Percentiles rank a stretch among this genome's conserved stretches.
phyloP scores from a whole-genome alignment of 2,888 invertebrate species.

The Andrena flavipes region DNA sequence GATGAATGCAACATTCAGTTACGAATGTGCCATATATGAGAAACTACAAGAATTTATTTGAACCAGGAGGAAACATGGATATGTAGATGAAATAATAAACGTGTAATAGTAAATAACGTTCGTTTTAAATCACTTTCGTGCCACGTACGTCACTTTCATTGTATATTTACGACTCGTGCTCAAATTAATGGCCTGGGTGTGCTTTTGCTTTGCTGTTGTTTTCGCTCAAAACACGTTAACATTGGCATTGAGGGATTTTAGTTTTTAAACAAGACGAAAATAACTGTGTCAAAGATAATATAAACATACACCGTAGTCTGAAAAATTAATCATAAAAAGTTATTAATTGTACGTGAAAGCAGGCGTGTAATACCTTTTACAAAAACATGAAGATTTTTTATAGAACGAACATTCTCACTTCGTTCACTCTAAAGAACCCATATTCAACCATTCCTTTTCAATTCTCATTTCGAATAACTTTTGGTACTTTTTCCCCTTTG shows the following conservation, averaged over 20 bases:
- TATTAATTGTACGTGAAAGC: not conserved
- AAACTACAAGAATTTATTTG: not conserved
- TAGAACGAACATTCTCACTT: not conserved
- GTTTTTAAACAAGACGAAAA: not conserved
- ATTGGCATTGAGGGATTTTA: not conserved
- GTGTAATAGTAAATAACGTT: slow-evolving; percentile 1
- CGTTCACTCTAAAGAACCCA: not conserved
- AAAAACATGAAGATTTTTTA: not conserved
- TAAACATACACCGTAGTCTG: not conserved
- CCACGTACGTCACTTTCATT: not conserved
- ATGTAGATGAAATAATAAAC: slow-evolving; percentile 7
- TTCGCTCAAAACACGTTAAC: not conserved
- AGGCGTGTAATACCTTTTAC: not conserved
- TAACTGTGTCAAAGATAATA: not conserved
- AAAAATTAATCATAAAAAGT: not conserved
- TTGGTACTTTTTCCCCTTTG: not conserved
- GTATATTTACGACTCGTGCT: no score
- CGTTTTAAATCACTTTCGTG: slow-evolving; percentile 6
- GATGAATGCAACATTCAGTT: not conserved
- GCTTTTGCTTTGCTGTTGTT: slow-evolving; percentile 2
- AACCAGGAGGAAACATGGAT: not conserved
- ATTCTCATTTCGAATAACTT: not conserved
- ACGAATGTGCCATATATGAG: not conserved
- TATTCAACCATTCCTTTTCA: slow-evolving; percentile 2
- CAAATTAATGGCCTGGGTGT: not conserved